Percentiles rank a stretch among this genome's conserved stretches.
Conservation (phyloP, 2,888 invertebrate genomes). For the Mesorhabditis spiculigera region DNA sequence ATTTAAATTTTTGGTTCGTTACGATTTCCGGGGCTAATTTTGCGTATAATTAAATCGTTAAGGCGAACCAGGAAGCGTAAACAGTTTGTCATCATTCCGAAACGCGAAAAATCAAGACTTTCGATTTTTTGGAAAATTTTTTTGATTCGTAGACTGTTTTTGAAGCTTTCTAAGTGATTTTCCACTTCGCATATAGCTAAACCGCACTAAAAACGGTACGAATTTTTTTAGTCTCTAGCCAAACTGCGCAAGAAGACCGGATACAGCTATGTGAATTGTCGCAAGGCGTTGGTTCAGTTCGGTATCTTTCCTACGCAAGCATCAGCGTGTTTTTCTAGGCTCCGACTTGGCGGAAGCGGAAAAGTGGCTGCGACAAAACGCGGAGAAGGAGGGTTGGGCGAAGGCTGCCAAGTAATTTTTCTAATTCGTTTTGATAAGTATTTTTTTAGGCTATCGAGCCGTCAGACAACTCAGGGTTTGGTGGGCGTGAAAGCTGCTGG, state of each 20-base stretch:
- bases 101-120: too few species aligned
- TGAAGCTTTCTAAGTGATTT: too few species aligned
- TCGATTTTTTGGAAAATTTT: too few species aligned
- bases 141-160: too few species aligned
- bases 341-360: constrained; percentile 78
- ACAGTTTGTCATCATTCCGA: too few species aligned
- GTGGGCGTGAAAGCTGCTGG: constrained; percentile 73
- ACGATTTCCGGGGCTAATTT: too few species aligned
- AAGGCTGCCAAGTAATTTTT: constrained; percentile 64
- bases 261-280: constrained; percentile 89
- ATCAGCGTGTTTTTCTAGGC: neutral
- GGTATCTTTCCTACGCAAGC: constrained; percentile 68
- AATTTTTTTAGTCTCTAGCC: constrained; percentile 68
- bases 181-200: neutral
- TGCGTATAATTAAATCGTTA: too few species aligned
- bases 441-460: constrained; percentile 45
- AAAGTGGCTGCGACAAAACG: constrained; percentile 84
- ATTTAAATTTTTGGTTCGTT: too few species aligned
- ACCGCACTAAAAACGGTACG: neutral
- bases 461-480: constrained; percentile 76
- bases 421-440: neutral
- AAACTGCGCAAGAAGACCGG: constrained; percentile 89
- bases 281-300: constrained; percentile 85
- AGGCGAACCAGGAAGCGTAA: too few species aligned
- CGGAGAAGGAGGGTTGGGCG: constrained; percentile 90